phyloP scores from a whole-genome alignment of 1,140 invertebrate genomes.

The Aphelinus atriplicis region DNA sequence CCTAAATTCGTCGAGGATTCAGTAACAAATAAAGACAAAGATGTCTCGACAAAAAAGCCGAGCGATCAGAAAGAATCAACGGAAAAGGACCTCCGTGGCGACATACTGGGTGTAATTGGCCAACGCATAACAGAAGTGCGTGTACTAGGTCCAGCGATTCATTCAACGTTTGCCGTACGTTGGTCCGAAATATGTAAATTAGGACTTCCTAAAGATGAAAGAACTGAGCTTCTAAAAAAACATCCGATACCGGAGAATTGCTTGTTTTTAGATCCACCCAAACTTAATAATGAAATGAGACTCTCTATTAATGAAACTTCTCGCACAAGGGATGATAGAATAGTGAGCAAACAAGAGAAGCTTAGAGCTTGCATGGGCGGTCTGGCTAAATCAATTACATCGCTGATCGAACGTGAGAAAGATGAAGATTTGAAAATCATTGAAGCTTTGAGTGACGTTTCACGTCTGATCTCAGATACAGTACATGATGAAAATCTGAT shows the following conservation, averaged over 20 bases:
- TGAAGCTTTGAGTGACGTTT: conserved; percentile 32
- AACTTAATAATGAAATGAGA: not conserved
- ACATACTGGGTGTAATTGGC: conserved; percentile 24
- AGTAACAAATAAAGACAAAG: no score
- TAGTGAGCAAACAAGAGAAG: not conserved
- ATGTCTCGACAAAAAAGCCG: no score
- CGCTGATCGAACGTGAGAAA: not conserved
- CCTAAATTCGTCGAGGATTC: no score
- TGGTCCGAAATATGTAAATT: conserved; percentile 40
- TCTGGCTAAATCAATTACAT: conserved; percentile 11
- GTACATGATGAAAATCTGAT: conserved; percentile 33
- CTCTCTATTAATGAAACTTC: not conserved
- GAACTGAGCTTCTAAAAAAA: conserved; percentile 26
- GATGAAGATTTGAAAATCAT: conserved; percentile 7
- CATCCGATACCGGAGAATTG: conserved; percentile 7
- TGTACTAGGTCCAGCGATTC: conserved; percentile 20
- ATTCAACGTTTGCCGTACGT: conserved; percentile 32
- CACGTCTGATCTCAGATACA: conserved; percentile 27
- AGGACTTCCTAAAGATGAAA: conserved; percentile 39
- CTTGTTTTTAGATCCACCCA: not conserved
- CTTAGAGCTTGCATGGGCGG: not conserved
- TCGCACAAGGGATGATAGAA: not conserved
- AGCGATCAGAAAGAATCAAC: no score
- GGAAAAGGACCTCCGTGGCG: no score
- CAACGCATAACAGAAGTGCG: conserved; percentile 29